Evolutionary conservation across 2,888 invertebrate genomes (phyloP).

Genomic region (Sylvicola cinctus): DNA sequence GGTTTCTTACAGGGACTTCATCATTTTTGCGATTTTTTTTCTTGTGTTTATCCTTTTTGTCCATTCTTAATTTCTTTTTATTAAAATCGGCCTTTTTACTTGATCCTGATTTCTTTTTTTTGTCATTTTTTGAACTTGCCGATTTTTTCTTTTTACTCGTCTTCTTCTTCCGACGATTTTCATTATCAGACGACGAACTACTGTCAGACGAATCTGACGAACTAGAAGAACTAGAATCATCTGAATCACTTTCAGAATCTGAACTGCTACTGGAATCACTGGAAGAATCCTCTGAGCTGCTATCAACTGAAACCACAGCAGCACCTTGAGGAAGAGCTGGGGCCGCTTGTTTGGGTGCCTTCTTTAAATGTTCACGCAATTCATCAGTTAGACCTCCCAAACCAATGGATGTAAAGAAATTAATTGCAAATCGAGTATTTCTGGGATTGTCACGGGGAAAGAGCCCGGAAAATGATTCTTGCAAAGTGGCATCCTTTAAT

Average conservation of each 20-base stretch:
- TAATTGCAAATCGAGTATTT: slow-evolving; percentile 92
- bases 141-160: neutral
- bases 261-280: slow-evolving; percentile 15
- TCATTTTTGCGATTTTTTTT: no score
- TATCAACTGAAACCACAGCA: slow-evolving; percentile 12
- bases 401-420: slow-evolving; percentile 94
- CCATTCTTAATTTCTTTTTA: no score
- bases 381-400: slow-evolving; percentile 92
- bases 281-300: slow-evolving; percentile 6
- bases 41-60: no score
- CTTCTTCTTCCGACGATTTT: neutral
- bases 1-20: no score
- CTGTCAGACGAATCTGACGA: slow-evolving; percentile 10
- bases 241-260: slow-evolving; percentile 12
- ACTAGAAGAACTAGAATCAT: slow-evolving; percentile 12
- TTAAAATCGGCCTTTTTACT: no score
- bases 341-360: slow-evolving; percentile 19
- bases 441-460: slow-evolving; percentile 92
- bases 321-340: slow-evolving; percentile 21
- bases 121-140: no score
- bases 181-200: slow-evolving; percentile 5
- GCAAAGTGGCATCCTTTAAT: slow-evolving; percentile 72
- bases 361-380: slow-evolving; percentile 66
- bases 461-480: slow-evolving; percentile 70
- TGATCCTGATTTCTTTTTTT: no score